Conservation (phyloP, 2,113 vertebrate genomes). For the Mirza zaza region DNA sequence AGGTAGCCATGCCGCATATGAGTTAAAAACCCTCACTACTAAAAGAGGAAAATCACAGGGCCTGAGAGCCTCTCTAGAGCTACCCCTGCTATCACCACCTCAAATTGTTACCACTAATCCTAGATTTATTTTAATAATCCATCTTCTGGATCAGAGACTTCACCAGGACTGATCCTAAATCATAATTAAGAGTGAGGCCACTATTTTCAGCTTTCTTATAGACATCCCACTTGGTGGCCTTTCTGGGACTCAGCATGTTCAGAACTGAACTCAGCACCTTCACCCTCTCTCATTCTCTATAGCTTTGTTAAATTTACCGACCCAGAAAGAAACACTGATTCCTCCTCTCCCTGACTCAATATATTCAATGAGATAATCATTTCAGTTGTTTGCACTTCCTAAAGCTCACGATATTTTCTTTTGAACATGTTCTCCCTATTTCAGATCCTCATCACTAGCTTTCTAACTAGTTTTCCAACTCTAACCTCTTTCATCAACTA, state of each 20-base stretch:
- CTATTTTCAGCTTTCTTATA: not conserved
- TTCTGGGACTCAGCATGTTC: not conserved
- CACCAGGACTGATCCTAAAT: not conserved
- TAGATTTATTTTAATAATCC: slow-evolving; percentile 11
- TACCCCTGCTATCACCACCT: not conserved
- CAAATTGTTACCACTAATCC: not conserved
- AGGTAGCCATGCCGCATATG: not conserved
- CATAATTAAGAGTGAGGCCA: not conserved
- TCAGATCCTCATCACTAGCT: not conserved
- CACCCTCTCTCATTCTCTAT: not conserved
- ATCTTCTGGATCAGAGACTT: not conserved
- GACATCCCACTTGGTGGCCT: not conserved
- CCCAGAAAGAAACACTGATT: not conserved
- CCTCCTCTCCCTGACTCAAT: not conserved
- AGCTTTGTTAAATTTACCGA: not conserved
- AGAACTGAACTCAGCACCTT: not conserved
- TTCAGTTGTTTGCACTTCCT: not conserved
- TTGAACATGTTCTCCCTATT: not conserved
- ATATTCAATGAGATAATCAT: not conserved
- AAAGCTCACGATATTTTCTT: not conserved
- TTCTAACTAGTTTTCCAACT: not conserved
- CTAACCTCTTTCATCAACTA: not conserved
- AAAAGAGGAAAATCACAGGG: not conserved
- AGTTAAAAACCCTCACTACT: not conserved
- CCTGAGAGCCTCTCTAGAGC: not conserved